These are phyloP conservation scores for Helostoma temminkii DNA, from an alignment of 2,797 vertebrate species.

Conservation along the genomic window DNA sequence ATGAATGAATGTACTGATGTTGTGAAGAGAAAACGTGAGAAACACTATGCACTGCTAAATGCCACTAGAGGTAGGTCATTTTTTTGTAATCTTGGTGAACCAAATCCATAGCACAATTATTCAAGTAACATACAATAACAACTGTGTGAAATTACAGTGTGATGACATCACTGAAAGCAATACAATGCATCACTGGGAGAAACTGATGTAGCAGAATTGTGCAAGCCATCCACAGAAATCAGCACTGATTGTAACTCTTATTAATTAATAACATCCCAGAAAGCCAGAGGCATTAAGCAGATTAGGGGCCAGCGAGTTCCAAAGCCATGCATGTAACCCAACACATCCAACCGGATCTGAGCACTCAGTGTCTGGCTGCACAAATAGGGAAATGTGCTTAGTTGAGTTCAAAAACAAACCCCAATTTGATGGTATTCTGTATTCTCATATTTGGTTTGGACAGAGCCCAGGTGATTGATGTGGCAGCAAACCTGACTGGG, in stretches of 20 bases:
- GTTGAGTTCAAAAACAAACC: slow-evolving; percentile 60
- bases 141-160: slow-evolving; percentile 19
- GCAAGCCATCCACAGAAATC: slow-evolving; percentile 60
- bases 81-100: not conserved
- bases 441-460: slow-evolving; percentile 79
- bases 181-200: slow-evolving; percentile 8
- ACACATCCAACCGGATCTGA: slow-evolving; percentile 55
- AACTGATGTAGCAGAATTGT: slow-evolving; percentile 42
- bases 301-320: slow-evolving; percentile 55
- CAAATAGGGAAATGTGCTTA: slow-evolving; percentile 56
- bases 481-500: slow-evolving; percentile 73
- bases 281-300: slow-evolving; percentile 73
- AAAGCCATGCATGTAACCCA: slow-evolving; percentile 62
- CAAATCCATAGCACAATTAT: slow-evolving; percentile 2
- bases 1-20: too few relatives aligned
- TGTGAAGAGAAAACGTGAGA: too few relatives aligned
- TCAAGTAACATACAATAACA: not conserved
- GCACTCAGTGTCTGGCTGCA: slow-evolving; percentile 53
- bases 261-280: slow-evolving; percentile 80
- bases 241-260: slow-evolving; percentile 70
- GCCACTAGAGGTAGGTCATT: not conserved
- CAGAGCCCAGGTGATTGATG: slow-evolving; percentile 77
- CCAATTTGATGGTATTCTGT: slow-evolving; percentile 73
- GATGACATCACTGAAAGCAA: slow-evolving; percentile 34
- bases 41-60: not conserved